These are phyloP conservation scores for Vireo griseus DNA, from an alignment of 2,797 vertebrate species.

Conservation along the genomic window DNA sequence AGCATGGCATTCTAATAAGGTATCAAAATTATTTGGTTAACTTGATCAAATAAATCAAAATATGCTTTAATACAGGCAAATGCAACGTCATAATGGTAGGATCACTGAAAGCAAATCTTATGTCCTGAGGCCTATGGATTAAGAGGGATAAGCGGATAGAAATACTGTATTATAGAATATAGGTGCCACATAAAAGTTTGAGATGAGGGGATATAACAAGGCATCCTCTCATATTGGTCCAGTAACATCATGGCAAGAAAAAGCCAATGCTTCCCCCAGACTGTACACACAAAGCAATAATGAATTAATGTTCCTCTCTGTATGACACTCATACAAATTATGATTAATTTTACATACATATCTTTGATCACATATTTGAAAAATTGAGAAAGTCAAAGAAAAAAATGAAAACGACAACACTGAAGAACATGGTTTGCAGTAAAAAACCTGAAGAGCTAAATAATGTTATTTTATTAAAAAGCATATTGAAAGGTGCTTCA, in stretches of 20 bases:
- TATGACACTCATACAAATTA: background rate
- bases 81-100: background rate
- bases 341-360: background rate
- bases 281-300: background rate
- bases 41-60: background rate
- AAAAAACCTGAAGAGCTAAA: background rate
- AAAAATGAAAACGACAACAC: background rate
- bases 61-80: background rate
- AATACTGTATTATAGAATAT: background rate
- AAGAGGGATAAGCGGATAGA: background rate
- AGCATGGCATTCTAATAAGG: background rate
- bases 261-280: background rate
- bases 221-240: background rate
- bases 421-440: background rate
- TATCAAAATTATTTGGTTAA: background rate
- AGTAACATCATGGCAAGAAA: background rate
- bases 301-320: background rate
- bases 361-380: background rate
- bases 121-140: background rate
- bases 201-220: background rate
- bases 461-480: background rate
- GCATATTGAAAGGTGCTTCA: background rate
- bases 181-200: background rate
- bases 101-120: background rate
- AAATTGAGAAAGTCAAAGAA: background rate